phyloP scores from a whole-genome alignment of 1,140 invertebrate species.

The Cotesia vestalis region DNA sequence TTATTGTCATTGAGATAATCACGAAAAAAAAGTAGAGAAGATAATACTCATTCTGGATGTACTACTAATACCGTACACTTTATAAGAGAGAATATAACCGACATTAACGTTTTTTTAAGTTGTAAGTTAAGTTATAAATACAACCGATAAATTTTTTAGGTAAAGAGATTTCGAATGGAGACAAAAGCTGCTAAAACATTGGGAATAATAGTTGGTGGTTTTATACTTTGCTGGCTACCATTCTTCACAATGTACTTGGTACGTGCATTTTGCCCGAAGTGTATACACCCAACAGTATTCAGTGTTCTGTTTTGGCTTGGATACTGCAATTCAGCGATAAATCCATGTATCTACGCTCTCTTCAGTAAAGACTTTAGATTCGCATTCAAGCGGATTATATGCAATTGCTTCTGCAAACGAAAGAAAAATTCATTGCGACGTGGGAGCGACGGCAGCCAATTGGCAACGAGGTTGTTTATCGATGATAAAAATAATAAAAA shows the following conservation, averaged over 20 bases:
- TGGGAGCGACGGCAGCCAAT: constrained; percentile 74
- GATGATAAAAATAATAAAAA: constrained; percentile 12
- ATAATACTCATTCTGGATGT: background rate
- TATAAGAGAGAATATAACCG: too few species aligned
- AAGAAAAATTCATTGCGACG: constrained; percentile 63
- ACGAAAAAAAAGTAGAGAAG: background rate
- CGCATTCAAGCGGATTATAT: constrained; percentile 92
- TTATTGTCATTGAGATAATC: too few species aligned
- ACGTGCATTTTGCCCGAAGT: constrained; percentile 82
- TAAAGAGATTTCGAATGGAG: constrained; percentile 88
- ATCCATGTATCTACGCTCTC: constrained; percentile 91
- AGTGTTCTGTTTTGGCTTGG: constrained; percentile 96
- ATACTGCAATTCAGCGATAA: constrained; percentile 95
- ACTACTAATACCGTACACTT: too few species aligned
- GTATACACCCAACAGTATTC: constrained; percentile 83
- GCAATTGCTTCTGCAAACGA: constrained; percentile 76
- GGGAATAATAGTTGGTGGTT: constrained; percentile 92
- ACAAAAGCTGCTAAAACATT: constrained; percentile 94
- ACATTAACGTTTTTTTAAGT: too few species aligned
- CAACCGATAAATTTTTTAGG: constrained; percentile 56
- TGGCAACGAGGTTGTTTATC: constrained; percentile 55
- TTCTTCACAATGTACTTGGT: constrained; percentile 95
- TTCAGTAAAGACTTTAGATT: constrained; percentile 93
- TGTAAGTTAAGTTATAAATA: background rate
- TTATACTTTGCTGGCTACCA: constrained; percentile 92